Evolutionary conservation across 2,888 invertebrate genomes (phyloP), one percentile per base, ranked within the genome.

Genomic region (Operophtera brumata): DNA sequence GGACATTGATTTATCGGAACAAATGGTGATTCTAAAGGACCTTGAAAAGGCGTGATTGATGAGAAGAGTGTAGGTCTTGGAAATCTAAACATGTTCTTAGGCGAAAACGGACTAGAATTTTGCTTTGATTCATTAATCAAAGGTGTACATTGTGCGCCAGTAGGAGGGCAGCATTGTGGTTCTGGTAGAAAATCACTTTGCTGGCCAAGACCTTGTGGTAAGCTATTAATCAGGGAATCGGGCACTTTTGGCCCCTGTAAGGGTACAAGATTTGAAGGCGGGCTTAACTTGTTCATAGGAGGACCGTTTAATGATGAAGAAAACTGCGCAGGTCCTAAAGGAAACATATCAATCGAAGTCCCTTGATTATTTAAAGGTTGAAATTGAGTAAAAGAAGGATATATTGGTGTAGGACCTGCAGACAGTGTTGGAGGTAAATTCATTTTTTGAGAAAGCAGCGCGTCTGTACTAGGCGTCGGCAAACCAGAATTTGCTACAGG

Each of bases 31-130:
- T 41, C 12, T 28, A 39, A 40, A 11, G 48, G n/a, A 11, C 28
- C 35, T 46, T 47, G 54, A 8, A 32, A 9, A 28, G 46, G 25
- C 5, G 10, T 6, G 4, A 35, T 32, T 20, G 36, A 30, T 25
- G 40, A 36, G 46, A 52, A 52, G 9, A 47, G 25, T 13, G 37
- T 34, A 28, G 52, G 41, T 42, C 48, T 52, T 35, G 48, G 48
- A 39, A 53, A 35, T 39, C 14, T 41, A 42, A 48, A 50, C 40
- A 45, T 39, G 13, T 44, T 45, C 6, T 39, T 30, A 9, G 39
- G n/a, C n/a, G 44, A 42, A 12, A 30, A n/a, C 36, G 45, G 48
- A 10, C 48, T 32, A 32, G 32, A 8, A 25, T 47, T 51, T 13
- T 51, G 47, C 1, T 14, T 20, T 34, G 35, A 13, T 43, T 46